These are phyloP conservation scores for Trialeurodes vaporariorum DNA, from an alignment of 1,140 invertebrate genomes.

Conservation along the genomic window DNA sequence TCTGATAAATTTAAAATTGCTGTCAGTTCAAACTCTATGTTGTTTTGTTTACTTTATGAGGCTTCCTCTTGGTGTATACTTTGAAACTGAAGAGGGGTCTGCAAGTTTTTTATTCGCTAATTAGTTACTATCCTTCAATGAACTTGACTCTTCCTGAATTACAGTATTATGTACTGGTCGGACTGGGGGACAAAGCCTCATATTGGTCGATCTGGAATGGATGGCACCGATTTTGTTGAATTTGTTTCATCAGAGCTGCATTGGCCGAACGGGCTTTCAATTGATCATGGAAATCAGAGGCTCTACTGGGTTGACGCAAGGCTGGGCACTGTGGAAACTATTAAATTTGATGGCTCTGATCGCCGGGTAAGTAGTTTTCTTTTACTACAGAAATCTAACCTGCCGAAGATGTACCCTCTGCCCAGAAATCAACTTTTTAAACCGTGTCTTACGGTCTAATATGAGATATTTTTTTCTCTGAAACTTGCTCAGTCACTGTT, in stretches of 20 bases:
- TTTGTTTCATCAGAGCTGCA: constrained; percentile 45
- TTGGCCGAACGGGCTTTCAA: constrained; percentile 80
- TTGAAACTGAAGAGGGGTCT: too few relatives aligned
- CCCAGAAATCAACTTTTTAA: too few relatives aligned
- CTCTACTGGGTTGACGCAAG: constrained; percentile 71
- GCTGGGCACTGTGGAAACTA: constrained; percentile 55
- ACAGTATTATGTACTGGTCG: constrained; percentile 68
- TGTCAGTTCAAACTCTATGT: too few relatives aligned
- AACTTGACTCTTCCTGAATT: constrained; percentile 20
- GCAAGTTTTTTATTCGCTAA: too few relatives aligned
- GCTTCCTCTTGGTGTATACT: too few relatives aligned
- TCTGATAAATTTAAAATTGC: too few relatives aligned
- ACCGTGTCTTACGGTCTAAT: too few relatives aligned
- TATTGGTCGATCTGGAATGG: constrained; percentile 72
- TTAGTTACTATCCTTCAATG: too few relatives aligned
- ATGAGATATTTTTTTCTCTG: too few relatives aligned
- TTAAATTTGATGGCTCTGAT: constrained; percentile 57
- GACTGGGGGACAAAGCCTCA: constrained; percentile 62
- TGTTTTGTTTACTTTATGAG: too few relatives aligned
- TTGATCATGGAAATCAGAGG: constrained; percentile 71
- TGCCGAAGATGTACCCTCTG: too few relatives aligned
- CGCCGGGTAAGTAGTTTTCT: constrained; percentile 36
- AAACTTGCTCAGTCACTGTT: too few relatives aligned
- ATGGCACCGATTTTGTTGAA: constrained; percentile 50
- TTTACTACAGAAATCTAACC: not conserved